Evolutionary conservation across 2,113 vertebrate species (phyloP).

Genomic region (Neoarius graeffei): DNA sequence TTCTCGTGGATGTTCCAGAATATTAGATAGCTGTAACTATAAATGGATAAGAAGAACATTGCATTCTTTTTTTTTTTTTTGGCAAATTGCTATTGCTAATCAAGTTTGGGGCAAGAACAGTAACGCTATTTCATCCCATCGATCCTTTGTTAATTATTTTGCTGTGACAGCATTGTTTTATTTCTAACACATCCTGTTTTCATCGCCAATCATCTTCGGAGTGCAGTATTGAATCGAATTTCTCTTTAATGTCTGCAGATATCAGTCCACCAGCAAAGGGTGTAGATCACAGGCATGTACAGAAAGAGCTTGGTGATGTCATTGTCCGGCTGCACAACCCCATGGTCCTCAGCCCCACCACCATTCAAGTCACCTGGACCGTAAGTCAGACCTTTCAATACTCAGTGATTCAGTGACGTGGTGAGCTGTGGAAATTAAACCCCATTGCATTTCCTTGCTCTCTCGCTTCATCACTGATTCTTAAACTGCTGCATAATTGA

Average conservation of each 20-base stretch:
- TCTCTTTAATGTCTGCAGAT: slow-evolving; percentile 71
- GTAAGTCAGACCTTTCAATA: slow-evolving; percentile 71
- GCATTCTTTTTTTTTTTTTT: not conserved
- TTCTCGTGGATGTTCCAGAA: not conserved
- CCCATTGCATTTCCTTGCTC: not conserved
- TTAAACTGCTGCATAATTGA: slow-evolving; percentile 19
- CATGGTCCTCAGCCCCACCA: slow-evolving; percentile 88
- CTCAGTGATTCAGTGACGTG: not conserved
- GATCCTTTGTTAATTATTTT: not conserved
- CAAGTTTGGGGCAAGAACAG: not conserved
- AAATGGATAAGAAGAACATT: not conserved
- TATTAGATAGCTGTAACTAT: not conserved
- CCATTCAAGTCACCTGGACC: slow-evolving; percentile 95
- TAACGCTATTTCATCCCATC: not conserved
- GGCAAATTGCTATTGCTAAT: not conserved
- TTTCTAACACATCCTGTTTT: not conserved
- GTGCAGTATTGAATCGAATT: not conserved
- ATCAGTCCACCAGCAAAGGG: slow-evolving; percentile 97
- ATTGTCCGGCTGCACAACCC: slow-evolving; percentile 92
- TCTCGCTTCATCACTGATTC: not conserved
- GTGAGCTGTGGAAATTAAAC: not conserved
- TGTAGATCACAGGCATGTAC: slow-evolving; percentile 97
- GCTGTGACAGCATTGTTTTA: not conserved
- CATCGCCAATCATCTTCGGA: not conserved
- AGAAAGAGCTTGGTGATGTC: slow-evolving; percentile 95